Evolutionary conservation across 2,888 invertebrate genomes (phyloP).

Genomic region (Chydorus sphaericus): DNA sequence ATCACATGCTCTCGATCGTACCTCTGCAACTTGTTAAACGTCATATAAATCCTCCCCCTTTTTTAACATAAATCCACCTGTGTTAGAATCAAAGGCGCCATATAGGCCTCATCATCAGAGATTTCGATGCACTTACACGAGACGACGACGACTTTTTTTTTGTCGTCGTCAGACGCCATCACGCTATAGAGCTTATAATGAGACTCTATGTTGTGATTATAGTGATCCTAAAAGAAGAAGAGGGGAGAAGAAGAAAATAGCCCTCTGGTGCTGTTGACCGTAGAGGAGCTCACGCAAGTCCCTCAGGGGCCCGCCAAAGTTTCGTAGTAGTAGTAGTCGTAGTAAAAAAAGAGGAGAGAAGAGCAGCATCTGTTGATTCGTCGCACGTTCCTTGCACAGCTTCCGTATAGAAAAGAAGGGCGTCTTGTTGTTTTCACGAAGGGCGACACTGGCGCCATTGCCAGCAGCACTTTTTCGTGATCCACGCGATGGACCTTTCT

Average conservation of each 20-base stretch:
- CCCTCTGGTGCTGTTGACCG: slow-evolving; percentile 5
- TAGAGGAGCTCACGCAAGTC: not conserved
- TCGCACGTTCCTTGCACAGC: not conserved
- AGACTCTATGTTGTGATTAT: not conserved
- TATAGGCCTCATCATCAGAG: no score
- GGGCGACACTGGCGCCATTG: no score
- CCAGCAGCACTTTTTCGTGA: no score
- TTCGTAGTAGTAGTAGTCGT: not conserved
- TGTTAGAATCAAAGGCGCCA: not conserved
- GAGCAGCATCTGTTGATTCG: slow-evolving; percentile 2
- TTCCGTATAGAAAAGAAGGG: no score
- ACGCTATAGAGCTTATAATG: not conserved
- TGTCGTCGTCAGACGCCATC: not conserved
- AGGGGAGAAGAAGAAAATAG: not conserved
- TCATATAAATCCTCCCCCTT: not conserved
- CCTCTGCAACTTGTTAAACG: not conserved
- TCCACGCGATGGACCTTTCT: no score
- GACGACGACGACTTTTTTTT: not conserved
- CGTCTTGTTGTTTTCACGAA: no score
- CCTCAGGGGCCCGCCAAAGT: not conserved
- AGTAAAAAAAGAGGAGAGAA: not conserved
- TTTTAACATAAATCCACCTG: not conserved
- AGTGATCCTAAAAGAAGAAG: not conserved
- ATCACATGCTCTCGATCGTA: not conserved
- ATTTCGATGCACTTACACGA: not conserved